phyloP scores from a whole-genome alignment of 1,140 invertebrate genomes.

The Macrobrachium nipponense region DNA sequence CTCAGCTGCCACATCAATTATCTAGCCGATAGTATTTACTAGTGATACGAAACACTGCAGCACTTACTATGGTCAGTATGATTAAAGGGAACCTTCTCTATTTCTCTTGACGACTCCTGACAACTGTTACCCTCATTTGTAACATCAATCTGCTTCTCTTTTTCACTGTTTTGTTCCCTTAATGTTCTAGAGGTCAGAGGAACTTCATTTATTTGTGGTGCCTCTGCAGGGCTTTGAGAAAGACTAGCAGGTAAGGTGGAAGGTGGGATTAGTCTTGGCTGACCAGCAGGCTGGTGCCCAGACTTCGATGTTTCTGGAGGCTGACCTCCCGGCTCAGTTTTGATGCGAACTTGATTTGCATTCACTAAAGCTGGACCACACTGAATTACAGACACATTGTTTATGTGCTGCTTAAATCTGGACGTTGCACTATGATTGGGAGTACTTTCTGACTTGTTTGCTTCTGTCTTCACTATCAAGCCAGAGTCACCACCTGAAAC shows the following conservation, averaged over 20 bases:
- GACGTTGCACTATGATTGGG: conserved; percentile 29
- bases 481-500: conserved; percentile 33
- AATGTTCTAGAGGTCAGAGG: neutral
- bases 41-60: too few relatives aligned
- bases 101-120: too few relatives aligned
- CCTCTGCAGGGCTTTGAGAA: neutral
- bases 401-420: conserved; percentile 35
- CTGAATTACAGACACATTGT: conserved; percentile 57
- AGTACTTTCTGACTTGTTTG: neutral
- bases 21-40: neutral
- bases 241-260: too few relatives aligned
- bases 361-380: conserved; percentile 51
- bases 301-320: conserved; percentile 11
- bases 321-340: conserved; percentile 42
- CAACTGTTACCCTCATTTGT: too few relatives aligned
- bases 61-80: too few relatives aligned
- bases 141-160: too few relatives aligned
- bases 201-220: neutral
- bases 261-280: neutral
- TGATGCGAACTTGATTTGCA: conserved; percentile 48
- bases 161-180: too few relatives aligned
- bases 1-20: neutral
- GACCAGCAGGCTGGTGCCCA: neutral
- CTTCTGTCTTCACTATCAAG: conserved; percentile 33
- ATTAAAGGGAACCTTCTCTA: too few relatives aligned